Base-by-base conservation (phyloP, 92 coral and sea anemone genomes). In the Bergia puertoricense region DNA sequence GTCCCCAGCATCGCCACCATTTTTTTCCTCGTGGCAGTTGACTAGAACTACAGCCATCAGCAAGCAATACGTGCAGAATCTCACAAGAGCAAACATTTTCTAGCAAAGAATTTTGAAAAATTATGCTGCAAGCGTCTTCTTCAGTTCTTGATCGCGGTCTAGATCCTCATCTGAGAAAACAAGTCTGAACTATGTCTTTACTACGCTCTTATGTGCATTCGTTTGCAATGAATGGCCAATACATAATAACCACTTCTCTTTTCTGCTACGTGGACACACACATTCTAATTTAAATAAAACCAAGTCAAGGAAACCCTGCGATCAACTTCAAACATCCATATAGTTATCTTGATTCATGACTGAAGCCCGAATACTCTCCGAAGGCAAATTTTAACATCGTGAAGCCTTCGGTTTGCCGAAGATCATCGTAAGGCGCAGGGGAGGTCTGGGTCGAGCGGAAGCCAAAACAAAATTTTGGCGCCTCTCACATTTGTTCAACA, bases 221-320 rank as follows among this genome's bases (percentile, higher is more conserved):
- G 50, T 79, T 79, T 23, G 82, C 6, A 40, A 30, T 79, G 41
- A 36, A 69, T 69, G 59, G 59, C 3, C 59, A 54, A 1, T 14
- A 18, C 69, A 62, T 4, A 2, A 69, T 66, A 8, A 30, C 30
- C 30, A 30, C 30, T 30, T 30, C 30, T 30, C 46, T 62, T 57
- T 7, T 8, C 10, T 56, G 78, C 87, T 84, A 84, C 87, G 87
- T 84, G 87, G 87, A 48, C 79, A 71, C 37, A 84, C 6, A 74
- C 13, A 74, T 74, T 72, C 77, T 79, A 50, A 84, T 84, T 84
- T 71, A 15, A 84, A 84, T 84, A 48, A 22, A 48, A 13, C 18
- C 43, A 13, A 44, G 87, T 71, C 87, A 84, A 71, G 87, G 87
- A 84, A 84, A 84, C 87, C 65, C 30, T 46, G 38, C 69, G 45